Base-by-base conservation (phyloP, 2,113 vertebrate genomes). In the Pyxicephalus adspersus region DNA sequence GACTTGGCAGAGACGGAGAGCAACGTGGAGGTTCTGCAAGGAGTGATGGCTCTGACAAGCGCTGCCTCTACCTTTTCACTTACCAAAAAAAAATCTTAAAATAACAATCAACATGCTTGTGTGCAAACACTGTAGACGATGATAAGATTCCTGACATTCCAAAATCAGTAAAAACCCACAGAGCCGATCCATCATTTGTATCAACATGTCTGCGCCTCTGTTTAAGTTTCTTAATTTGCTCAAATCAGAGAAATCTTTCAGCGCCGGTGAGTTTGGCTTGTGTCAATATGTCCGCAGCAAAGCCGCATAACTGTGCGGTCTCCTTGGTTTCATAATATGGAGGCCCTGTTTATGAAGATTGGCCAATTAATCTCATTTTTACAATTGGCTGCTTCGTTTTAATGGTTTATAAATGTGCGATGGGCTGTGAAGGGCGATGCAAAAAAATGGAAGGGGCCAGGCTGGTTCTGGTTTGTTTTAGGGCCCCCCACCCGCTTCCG, bases 1-100 rank as follows among this genome's bases (percentile, higher is more conserved):
- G 29, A 19, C 72, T 80, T 58, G 84, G 82, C 86, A 76, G 85
- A 77, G 88, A 87, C 77, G 83, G 80, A 84, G 64, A 85, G 81
- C 85, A 85, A 86, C 52, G 84, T 0, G 80, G 70, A 87, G 84
- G 64, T 52, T 85, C 11, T 18, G 28, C 16, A 8, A 34, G 3
- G 9, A 54, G 23, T 29, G 60, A 52, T 45, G 58, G 7, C n/a
- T 64, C 61, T 76, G 73, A 76, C 73, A 76, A 16, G 28, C 45
- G 22, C 57, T 50, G 31, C 31, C 45, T 7, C 26, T 25, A 63
- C 63, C 73, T 50, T 23, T 22, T 19, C 18, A 74, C 18, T 74
- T 58, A 58, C 34, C 28, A 17, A 1, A 29, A 5, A 54, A 19
- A 31, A 57, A n/a, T n/a, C 52, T 60, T 76, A 22, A 16, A 77